Base-by-base conservation (phyloP, 1,140 invertebrate species). In the Wasmannia auropunctata region DNA sequence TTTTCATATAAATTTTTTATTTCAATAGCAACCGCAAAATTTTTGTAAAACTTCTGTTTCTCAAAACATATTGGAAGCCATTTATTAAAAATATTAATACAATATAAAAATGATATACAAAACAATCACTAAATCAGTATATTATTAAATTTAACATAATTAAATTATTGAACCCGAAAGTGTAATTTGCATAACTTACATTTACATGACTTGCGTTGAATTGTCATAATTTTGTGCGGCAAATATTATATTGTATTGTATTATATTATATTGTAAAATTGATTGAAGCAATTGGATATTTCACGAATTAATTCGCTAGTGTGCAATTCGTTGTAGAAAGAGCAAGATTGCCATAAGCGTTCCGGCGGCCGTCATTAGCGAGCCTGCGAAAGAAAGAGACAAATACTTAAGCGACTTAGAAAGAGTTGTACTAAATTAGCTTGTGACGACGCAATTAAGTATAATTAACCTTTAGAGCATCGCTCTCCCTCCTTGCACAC, bases 401-500 rank as follows among this genome's bases (percentile, higher is more conserved):
- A 28, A 56, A 43, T 72, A 46, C 43, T 65, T 0, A 58, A 67
- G 1, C n/a, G 14, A 74, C 31, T 87, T 4, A 14, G 43, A 67
- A n/a, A 69, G 74, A 74, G 1, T 69, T 56, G 34, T 1, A 0
- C 40, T 25, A 28, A 70, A 89, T 75, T 69, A 51, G 37, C 43
- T 85, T 11, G 74, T 62, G 16, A 70, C 60, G 62, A 19, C 28
- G 22, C 37, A 63, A 83, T 79, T 85, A 81, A 85, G 14, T 8
- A 11, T 34, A 60, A 79, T 89, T 91, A 85, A 92, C 90, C 90
- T 89, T 81, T 88, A 46, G 43, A 83, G 62, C 86, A 92, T 14
- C 7, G 3, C 7, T 87, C 62, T 40, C 85, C 90, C 22, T 85
- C 62, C 16, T 72, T 87, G 25, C 90, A 92, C 51, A 85, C 60